phyloP scores from a whole-genome alignment of 2,113 vertebrate genomes.

The Beaufortia kweichowensis region DNA sequence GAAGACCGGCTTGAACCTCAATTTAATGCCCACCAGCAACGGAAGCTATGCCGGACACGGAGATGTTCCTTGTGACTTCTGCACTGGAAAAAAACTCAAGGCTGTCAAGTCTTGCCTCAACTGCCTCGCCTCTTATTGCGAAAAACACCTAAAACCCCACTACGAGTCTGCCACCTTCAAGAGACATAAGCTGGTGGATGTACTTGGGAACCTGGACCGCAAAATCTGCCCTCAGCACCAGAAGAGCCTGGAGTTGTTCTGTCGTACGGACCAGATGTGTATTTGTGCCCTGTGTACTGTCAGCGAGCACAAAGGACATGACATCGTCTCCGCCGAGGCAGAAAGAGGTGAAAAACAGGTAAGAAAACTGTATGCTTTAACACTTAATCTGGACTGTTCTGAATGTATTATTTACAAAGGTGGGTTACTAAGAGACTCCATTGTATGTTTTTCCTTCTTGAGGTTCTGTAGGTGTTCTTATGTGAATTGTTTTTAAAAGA shows the following conservation, averaged over 20 bases:
- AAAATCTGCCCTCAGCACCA: constrained; percentile 79
- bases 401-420: background rate
- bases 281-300: constrained; percentile 79
- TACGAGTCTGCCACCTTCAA: constrained; percentile 77
- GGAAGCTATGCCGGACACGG: constrained; percentile 57
- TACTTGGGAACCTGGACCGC: constrained; percentile 66
- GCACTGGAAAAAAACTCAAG: constrained; percentile 74
- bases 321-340: constrained; percentile 78
- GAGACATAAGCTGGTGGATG: constrained; percentile 78
- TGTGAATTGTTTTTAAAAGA: background rate
- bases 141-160: constrained; percentile 81
- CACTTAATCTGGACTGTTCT: background rate
- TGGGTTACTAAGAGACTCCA: background rate
- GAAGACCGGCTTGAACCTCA: constrained; percentile 69
- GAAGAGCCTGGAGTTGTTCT: constrained; percentile 80
- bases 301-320: constrained; percentile 77
- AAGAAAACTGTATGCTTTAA: constrained; percentile 35
- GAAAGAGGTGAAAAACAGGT: constrained; percentile 80
- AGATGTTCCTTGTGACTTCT: constrained; percentile 80
- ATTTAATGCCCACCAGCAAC: constrained; percentile 61
- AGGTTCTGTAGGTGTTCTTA: background rate
- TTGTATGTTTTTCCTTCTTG: background rate
- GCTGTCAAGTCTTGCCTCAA: constrained; percentile 78
- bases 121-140: constrained; percentile 79
- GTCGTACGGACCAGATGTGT: constrained; percentile 70